phyloP scores from a whole-genome alignment of 2,113 vertebrate genomes.

The Probosciger aterrimus region DNA sequence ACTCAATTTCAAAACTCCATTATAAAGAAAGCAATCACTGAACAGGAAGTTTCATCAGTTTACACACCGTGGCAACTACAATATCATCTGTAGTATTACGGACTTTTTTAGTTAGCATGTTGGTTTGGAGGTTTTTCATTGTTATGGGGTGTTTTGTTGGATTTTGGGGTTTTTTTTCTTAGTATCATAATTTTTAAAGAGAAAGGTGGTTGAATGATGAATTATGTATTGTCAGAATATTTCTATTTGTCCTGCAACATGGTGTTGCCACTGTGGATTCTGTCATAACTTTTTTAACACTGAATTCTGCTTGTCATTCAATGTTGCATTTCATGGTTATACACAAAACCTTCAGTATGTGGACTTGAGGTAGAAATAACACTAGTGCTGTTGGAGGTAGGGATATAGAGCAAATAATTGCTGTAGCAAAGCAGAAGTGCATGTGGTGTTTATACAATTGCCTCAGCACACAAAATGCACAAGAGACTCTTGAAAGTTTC shows the following conservation, averaged over 20 bases:
- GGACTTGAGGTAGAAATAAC: neutral
- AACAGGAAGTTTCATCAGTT: neutral
- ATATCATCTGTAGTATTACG: neutral
- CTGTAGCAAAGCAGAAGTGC: neutral
- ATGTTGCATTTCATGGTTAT: neutral
- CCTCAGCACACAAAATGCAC: neutral
- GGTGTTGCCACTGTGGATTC: neutral
- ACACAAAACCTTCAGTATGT: neutral
- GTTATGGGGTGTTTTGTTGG: neutral
- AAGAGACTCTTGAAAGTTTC: neutral
- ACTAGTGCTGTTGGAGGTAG: neutral
- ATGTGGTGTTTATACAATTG: neutral
- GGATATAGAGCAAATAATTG: neutral
- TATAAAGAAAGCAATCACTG: neutral
- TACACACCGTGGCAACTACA: neutral
- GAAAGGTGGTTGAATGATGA: neutral
- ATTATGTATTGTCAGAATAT: neutral
- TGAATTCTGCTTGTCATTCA: neutral
- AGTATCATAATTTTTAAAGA: neutral
- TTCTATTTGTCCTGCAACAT: neutral
- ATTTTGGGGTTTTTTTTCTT: neutral
- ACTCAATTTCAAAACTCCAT: neutral
- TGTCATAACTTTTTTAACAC: neutral
- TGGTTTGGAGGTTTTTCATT: neutral
- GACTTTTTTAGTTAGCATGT: neutral